Percentiles rank a stretch among this genome's conserved stretches.
These are phyloP conservation scores for Helicorthomorpha holstii DNA, from an alignment of 1,140 invertebrate genomes.

Conservation along the genomic window DNA sequence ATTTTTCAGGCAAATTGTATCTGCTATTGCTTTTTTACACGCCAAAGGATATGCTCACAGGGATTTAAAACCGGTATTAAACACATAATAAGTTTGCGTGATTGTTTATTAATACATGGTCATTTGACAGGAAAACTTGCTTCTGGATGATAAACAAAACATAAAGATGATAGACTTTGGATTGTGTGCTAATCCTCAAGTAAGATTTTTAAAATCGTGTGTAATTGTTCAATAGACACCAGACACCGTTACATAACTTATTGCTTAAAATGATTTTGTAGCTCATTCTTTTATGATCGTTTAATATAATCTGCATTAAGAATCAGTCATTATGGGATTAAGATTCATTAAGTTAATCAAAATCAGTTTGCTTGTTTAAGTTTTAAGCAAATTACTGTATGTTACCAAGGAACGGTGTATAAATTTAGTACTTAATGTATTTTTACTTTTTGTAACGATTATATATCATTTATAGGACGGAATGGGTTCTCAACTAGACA, in stretches of 20 bases:
- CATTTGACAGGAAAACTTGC: conserved; percentile 50
- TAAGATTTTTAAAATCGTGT: conserved; percentile 17
- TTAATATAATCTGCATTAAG: no score
- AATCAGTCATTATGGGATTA: no score
- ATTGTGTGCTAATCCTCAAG: conserved; percentile 57
- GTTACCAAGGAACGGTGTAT: no score
- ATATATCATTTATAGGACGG: conserved; percentile 30
- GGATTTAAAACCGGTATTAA: conserved; percentile 65
- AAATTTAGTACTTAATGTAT: no score
- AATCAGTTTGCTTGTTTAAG: no score
- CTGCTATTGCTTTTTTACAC: conserved; percentile 60
- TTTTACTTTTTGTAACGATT: not conserved
- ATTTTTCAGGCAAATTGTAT: conserved; percentile 61
- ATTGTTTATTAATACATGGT: not conserved
- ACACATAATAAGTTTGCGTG: no score
- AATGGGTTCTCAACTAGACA: conserved; percentile 43
- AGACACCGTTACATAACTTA: no score
- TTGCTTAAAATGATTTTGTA: no score
- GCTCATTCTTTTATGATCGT: no score
- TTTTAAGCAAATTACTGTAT: no score
- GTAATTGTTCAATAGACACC: no score
- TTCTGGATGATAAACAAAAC: conserved; percentile 58
- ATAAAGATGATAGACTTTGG: conserved; percentile 83
- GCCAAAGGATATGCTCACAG: conserved; percentile 55
- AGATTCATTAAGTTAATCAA: no score